Evolutionary conservation across 2,797 vertebrate species (phyloP), one percentile per base, ranked within the genome.

Genomic region (Muscicapa comitata): DNA sequence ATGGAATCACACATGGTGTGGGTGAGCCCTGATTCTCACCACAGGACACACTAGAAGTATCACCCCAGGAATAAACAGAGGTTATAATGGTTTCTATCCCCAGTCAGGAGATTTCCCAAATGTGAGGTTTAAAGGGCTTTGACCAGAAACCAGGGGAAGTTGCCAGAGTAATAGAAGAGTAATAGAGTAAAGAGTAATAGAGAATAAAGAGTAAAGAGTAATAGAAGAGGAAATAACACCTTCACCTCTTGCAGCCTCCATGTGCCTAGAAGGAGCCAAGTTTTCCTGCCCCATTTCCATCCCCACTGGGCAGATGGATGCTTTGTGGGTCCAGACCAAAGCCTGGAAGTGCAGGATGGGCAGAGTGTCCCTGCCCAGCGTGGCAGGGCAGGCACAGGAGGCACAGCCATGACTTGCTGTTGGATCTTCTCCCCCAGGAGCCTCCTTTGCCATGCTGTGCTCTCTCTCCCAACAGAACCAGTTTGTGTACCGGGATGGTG

Each of bases 401-500:
- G 50, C 5, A 1, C 71, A 53, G 45, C n/a, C 20, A 6, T 14
- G 25, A 29, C 65, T 45, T 77, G 38, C 19, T 78, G 42, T 8
- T 25, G 48, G 24, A 25, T 11, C 18, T 47, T 38, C 24, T 42
- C 19, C 48, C 54, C 45, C 9, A 0, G 0, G 33, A 65, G 10
- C 37, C 47, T 74, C 72, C 54, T 58, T 65, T 57, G 29, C 86
- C 59, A 93, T 1, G 17, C 54, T 89, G 38, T 61, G 28, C 50
- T 65, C 58, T 71, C 38, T 3, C 79, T 95, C 11, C 43, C 92
- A 24, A 87, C 97, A 99, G 99, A 99, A 99, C 96, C 99, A 99
- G 97, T 99, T 99, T 95, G 98, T 98, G 31, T 99, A 99, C 66
- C 97, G 98, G 86, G 99, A 99, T 2, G 99, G 99, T 3, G 98